Evolutionary conservation across 2,888 invertebrate genomes (phyloP).

Genomic region (Balanococcus diminutus): DNA sequence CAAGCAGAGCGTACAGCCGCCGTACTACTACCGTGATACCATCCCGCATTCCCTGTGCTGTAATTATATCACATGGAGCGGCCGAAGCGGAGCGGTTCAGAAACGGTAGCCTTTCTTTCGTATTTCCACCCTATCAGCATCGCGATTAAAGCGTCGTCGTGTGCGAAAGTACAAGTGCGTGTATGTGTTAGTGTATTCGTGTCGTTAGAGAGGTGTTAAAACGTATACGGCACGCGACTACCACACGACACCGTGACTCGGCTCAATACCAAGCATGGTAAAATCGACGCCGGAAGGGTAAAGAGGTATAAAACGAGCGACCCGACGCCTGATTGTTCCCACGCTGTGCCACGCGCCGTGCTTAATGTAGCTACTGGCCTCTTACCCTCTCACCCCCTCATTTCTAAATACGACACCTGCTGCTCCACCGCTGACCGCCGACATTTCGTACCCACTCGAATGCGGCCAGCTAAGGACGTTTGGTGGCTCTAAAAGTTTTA

Average conservation of each 20-base stretch:
- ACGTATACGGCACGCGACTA: conserved; percentile 57
- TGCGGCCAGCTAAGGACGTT: conserved; percentile 55
- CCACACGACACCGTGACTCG: conserved; percentile 56
- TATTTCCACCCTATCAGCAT: conserved; percentile 55
- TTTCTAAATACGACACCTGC: conserved; percentile 55
- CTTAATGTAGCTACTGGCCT: conserved; percentile 54
- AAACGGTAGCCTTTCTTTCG: conserved; percentile 55
- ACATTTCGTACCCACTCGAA: conserved; percentile 54
- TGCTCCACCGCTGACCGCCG: conserved; percentile 55
- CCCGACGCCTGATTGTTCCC: conserved; percentile 55
- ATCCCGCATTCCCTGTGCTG: conserved; percentile 53
- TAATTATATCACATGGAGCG: conserved; percentile 53
- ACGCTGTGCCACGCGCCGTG: conserved; percentile 55
- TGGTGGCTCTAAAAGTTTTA: conserved; percentile 52
- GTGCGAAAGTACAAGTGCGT: conserved; percentile 51
- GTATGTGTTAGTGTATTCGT: conserved; percentile 50
- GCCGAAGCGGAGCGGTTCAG: conserved; percentile 28
- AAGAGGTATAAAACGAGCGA: conserved; percentile 51
- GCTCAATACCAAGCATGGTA: conserved; percentile 53
- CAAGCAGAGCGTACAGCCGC: conserved; percentile 52
- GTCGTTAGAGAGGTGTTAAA: conserved; percentile 55
- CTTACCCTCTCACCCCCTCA: conserved; percentile 44
- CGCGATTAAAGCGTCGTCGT: conserved; percentile 55
- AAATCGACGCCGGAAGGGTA: conserved; percentile 37
- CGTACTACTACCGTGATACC: conserved; percentile 52